Conservation (phyloP, 1,140 invertebrate species). For the Apis laboriosa region DNA sequence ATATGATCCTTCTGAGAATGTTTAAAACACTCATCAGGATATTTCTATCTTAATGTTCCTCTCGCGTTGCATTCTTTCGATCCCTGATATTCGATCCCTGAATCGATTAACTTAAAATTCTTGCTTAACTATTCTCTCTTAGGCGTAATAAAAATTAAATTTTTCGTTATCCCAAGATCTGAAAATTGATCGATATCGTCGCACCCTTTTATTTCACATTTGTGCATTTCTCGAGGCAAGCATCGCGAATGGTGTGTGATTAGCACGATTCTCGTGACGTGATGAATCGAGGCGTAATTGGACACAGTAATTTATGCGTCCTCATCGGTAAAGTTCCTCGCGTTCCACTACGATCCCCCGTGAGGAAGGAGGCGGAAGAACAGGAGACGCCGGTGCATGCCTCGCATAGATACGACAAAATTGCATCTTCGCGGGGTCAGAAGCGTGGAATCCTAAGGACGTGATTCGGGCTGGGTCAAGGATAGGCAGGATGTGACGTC, state of each 20-base stretch:
- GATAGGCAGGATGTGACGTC: slow-evolving; percentile 80
- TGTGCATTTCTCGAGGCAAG: no score
- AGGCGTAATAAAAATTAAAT: no score
- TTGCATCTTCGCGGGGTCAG: slow-evolving; percentile 19
- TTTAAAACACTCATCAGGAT: no score
- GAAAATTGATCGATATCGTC: neutral
- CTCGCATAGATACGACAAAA: slow-evolving; percentile 14
- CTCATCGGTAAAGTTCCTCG: neutral
- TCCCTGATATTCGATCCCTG: no score
- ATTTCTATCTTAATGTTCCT: no score
- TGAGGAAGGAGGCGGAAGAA: neutral
- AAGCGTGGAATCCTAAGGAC: slow-evolving; percentile 61
- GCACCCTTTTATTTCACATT: neutral
- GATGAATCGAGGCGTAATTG: neutral
- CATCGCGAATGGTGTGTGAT: neutral
- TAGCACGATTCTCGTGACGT: neutral
- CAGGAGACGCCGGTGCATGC: neutral
- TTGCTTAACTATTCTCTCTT: no score
- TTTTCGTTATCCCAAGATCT: no score
- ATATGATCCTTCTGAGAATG: no score
- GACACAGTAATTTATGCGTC: neutral
- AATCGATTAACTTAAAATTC: no score
- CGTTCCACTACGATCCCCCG: neutral
- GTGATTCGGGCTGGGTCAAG: slow-evolving; percentile 75
- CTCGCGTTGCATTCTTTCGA: no score